These are phyloP conservation scores for Orycteropus afer DNA, from an alignment of 2,113 vertebrate species.

Conservation along the genomic window DNA sequence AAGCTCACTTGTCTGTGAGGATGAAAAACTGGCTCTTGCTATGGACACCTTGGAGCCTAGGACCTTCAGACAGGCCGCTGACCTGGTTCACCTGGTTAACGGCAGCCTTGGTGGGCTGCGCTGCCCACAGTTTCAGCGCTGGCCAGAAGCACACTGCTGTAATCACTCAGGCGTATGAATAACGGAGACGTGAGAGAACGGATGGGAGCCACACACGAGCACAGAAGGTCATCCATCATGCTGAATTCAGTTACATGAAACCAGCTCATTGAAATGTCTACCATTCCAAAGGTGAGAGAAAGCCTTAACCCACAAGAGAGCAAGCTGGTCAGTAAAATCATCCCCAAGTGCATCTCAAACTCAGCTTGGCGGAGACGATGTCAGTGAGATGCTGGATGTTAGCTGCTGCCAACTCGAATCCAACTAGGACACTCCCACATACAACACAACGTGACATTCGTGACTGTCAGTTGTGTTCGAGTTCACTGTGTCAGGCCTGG, in stretches of 20 bases:
- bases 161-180: background rate
- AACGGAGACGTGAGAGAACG: background rate
- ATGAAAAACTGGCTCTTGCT: rapidly evolving
- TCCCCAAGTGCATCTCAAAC: background rate
- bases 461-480: too few species aligned
- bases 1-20: rapidly evolving
- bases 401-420: too few species aligned
- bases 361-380: background rate
- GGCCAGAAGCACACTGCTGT: background rate
- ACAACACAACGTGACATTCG: too few species aligned
- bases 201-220: rapidly evolving
- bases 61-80: background rate
- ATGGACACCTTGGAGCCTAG: background rate
- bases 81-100: background rate
- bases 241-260: background rate
- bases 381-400: background rate
- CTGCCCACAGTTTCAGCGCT: background rate
- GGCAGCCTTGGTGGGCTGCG: background rate
- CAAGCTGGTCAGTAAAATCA: background rate
- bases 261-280: background rate
- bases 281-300: background rate
- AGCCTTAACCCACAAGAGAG: background rate
- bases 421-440: too few species aligned
- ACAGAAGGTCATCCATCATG: rapidly evolving
- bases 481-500: too few species aligned